A percentile compares a stretch with the other conserved stretches of the same genome.
phyloP scores from a whole-genome alignment of 1,140 invertebrate genomes.

The Aphis gossypii region DNA sequence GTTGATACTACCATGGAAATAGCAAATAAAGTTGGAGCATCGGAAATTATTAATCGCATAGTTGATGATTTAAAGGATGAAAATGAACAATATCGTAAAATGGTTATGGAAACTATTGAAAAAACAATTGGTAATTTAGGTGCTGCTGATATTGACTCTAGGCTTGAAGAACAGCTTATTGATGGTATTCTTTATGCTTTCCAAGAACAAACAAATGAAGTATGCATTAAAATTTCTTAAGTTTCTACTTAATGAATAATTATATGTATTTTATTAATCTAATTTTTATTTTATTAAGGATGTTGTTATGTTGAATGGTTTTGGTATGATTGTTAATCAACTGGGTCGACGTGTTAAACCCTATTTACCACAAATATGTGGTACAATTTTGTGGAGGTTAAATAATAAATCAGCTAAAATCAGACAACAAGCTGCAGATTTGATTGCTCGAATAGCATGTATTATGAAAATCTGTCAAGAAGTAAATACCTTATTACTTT shows the following conservation, averaged over 20 bases:
- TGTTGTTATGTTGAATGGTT: conserved; percentile 99
- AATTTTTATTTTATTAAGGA: conserved; percentile 70
- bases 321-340: conserved; percentile 98
- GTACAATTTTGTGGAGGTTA: conserved; percentile 98
- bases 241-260: neutral
- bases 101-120: conserved; percentile 99
- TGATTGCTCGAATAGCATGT: conserved; percentile 97
- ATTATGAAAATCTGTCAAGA: conserved; percentile 99
- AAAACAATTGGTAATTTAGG: conserved; percentile 98
- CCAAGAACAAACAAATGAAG: conserved; percentile 99
- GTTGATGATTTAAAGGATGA: conserved; percentile 99
- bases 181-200: conserved; percentile 99
- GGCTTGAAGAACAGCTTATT: conserved; percentile 97
- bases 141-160: conserved; percentile 95
- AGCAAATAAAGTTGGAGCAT: conserved; percentile 98
- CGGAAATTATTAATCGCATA: conserved; percentile 97
- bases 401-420: conserved; percentile 99
- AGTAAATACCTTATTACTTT: conserved; percentile 65
- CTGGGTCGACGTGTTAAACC: conserved; percentile 97
- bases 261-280: neutral
- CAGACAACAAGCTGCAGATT: conserved; percentile 97
- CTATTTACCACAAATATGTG: conserved; percentile 98
- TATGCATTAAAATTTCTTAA: conserved; percentile 63
- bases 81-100: conserved; percentile 99
- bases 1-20: conserved; percentile 99